Base-by-base conservation (phyloP, 2,113 vertebrate genomes). In the Psittacus erithacus region DNA sequence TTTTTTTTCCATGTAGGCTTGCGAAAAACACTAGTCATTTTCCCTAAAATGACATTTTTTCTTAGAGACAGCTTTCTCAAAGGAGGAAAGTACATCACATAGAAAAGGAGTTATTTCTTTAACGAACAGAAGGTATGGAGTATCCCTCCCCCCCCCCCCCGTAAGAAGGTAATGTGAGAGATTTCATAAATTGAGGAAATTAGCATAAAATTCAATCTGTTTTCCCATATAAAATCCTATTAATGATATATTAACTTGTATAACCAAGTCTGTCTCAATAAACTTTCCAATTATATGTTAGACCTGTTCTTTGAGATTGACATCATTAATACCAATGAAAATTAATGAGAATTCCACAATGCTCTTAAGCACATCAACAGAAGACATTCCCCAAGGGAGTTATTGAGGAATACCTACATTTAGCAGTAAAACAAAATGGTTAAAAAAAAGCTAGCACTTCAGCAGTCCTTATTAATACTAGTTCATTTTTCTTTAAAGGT, bases 281-380 rank as follows among this genome's bases (percentile, higher is more conserved):
- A 96, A 78, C 22, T 79, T 84, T 82, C n/a, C 52, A 95, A 71
- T 81, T 94, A 94, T 29, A 70, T 29, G 20, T 82, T 67, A 46
- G 73, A 93, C 88, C 39, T 50, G 68, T 68, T 82, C 44, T 86
- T 83, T 71, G 29, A 92, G 69, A 83, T 53, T 86, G 69, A 91
- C 65, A 92, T 90, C 39, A 82, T 82, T 95, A 93, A 84, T 69
- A 75, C 10, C 63, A 62, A 89, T 33, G 69, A 94, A 92, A 95
- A 92, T 68, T 78, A 95, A 94, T 53, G n/a, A 19, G 60, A 92
- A 92, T 53, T 24, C 10, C 65, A 71, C 33, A 20, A 16, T 63
- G 55, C 68, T 86, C 84, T 88, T 79, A 11, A 90, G 60, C 0
- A 0, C 73, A 82, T 69, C 68, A 90, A 67, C 35, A 77, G 46